These are phyloP conservation scores for Polydrusus pterygomalis DNA, from an alignment of 2,888 invertebrate genomes.

Conservation along the genomic window DNA sequence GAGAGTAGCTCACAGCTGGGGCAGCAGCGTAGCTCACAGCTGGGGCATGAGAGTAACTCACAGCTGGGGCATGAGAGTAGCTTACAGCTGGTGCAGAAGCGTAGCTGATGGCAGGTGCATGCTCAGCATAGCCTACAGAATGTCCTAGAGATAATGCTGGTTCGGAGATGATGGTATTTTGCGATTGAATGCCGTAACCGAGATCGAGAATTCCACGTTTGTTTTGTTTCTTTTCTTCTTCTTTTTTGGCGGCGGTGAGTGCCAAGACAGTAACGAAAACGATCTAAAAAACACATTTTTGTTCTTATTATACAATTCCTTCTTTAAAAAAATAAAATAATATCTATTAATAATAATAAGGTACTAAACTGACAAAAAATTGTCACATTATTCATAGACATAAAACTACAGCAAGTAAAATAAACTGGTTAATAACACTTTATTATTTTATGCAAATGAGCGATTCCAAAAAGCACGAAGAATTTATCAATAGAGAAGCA, in stretches of 20 bases:
- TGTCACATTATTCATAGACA: too few species aligned
- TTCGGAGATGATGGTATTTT: constrained; percentile 50
- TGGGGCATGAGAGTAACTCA: constrained; percentile 33
- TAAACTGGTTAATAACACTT: too few species aligned
- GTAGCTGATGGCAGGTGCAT: constrained; percentile 32
- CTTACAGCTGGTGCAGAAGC: constrained; percentile 24
- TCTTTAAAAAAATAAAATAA: too few species aligned
- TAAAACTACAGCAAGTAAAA: background rate
- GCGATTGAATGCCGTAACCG: constrained; percentile 55
- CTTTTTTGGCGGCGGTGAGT: constrained; percentile 52
- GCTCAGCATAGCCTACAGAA: constrained; percentile 41
- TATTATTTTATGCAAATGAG: too few species aligned
- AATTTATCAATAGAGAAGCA: too few species aligned
- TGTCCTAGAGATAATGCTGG: constrained; percentile 33
- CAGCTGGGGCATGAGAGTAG: constrained; percentile 33
- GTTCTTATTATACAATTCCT: background rate
- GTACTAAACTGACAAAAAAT: too few species aligned
- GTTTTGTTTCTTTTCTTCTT: constrained; percentile 59
- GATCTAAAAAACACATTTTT: constrained; percentile 28
- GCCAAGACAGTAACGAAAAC: constrained; percentile 56
- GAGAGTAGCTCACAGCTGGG: constrained; percentile 21
- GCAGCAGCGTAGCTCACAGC: constrained; percentile 34
- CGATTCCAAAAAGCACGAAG: too few species aligned
- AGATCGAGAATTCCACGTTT: constrained; percentile 60
- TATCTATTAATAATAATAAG: too few species aligned